phyloP scores from a whole-genome alignment of 2,888 invertebrate species.

The Ametastegia equiseti region DNA sequence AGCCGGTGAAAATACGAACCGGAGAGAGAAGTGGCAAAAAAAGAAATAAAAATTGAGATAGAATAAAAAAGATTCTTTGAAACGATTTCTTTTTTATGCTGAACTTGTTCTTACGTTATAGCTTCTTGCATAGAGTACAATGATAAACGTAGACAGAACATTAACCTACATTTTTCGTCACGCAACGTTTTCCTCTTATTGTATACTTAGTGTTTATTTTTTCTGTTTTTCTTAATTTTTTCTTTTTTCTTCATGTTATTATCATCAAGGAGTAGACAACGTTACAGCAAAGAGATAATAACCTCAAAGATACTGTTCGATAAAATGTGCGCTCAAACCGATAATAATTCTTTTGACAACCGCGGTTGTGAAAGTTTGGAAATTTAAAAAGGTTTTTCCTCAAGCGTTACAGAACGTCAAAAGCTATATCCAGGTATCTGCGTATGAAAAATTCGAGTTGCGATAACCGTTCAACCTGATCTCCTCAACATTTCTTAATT shows the following conservation, averaged over 20 bases:
- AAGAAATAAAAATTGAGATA: neutral
- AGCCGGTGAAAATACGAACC: no score
- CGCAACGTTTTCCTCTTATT: constrained; percentile 45
- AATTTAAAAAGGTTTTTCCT: neutral
- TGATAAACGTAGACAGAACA: constrained; percentile 35
- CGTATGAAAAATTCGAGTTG: neutral
- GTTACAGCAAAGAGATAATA: neutral
- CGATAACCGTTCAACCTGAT: neutral
- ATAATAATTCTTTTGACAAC: neutral
- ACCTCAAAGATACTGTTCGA: neutral
- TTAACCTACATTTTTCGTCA: constrained; percentile 47
- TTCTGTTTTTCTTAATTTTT: neutral
- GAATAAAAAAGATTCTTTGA: neutral
- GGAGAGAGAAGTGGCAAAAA: neutral
- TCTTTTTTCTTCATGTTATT: neutral
- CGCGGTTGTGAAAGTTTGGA: neutral
- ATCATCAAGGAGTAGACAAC: neutral
- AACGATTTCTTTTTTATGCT: constrained; percentile 38
- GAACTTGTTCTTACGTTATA: constrained; percentile 23
- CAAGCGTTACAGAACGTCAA: no score
- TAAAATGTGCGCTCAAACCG: neutral
- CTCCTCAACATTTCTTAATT: neutral
- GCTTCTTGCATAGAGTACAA: constrained; percentile 42
- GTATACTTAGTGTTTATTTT: neutral
- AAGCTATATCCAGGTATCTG: neutral